These are phyloP conservation scores for Calliopum simillimum DNA, from an alignment of 2,888 invertebrate genomes.

Conservation along the genomic window DNA sequence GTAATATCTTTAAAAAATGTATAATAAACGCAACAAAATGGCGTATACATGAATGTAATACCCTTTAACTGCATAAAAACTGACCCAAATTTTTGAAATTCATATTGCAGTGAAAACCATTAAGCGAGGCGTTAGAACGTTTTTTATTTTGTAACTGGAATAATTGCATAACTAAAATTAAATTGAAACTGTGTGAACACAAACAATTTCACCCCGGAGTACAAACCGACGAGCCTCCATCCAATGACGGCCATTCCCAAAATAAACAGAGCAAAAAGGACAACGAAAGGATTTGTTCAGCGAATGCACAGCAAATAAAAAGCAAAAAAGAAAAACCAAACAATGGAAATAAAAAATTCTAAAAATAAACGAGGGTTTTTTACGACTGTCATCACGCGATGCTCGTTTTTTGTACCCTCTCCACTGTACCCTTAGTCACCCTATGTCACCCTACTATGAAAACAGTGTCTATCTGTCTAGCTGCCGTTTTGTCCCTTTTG, in stretches of 20 bases:
- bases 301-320: conserved; percentile 10
- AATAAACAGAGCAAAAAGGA: conserved; percentile 14
- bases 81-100: conserved; percentile 1
- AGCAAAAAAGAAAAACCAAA: conserved; percentile 16
- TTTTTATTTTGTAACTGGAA: conserved; percentile 1
- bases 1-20: too few relatives aligned
- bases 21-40: too few relatives aligned
- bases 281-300: conserved; percentile 9
- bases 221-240: not conserved
- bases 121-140: not conserved
- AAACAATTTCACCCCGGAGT: too few relatives aligned
- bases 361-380: conserved; percentile 15
- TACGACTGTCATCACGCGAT: conserved; percentile 36
- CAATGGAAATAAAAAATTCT: conserved; percentile 16
- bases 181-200: conserved; percentile 6
- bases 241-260: not conserved
- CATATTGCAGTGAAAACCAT: conserved; percentile 3
- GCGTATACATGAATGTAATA: too few relatives aligned
- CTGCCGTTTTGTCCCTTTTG: conserved; percentile 8
- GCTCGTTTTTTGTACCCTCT: not conserved
- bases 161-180: conserved; percentile 13
- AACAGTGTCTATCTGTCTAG: not conserved
- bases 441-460: not conserved
- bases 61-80: not conserved
- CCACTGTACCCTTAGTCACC: not conserved